A percentile compares a stretch with the other conserved stretches of the same genome.
Conservation (phyloP, 2,113 vertebrate genomes). For the Salminus brasiliensis region DNA sequence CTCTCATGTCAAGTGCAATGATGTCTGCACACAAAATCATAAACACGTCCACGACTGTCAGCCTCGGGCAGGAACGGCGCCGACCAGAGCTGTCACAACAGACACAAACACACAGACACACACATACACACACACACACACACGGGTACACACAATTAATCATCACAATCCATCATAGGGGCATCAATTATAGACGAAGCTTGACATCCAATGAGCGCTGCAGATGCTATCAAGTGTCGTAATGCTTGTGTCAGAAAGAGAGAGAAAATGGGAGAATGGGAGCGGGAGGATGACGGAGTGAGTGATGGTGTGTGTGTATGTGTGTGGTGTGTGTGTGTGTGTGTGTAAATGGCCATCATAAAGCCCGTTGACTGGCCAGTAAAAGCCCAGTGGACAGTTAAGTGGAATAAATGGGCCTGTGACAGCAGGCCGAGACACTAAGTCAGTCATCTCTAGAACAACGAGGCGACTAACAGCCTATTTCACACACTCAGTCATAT, state of each 20-base stretch:
- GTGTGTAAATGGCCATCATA: conserved; percentile 66
- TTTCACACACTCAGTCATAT: not conserved
- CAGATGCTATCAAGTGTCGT: conserved; percentile 2
- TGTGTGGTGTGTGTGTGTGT: conserved; percentile 51
- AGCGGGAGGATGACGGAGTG: conserved; percentile 14
- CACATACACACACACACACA: not conserved
- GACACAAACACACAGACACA: conserved; percentile 2
- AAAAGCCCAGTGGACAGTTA: conserved; percentile 60
- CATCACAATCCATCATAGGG: not conserved
- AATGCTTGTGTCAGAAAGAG: conserved; percentile 12
- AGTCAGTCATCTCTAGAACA: conserved; percentile 22
- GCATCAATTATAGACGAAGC: conserved; percentile 17
- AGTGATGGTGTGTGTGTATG: conserved; percentile 2
- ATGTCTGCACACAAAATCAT: conserved; percentile 5
- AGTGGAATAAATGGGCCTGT: conserved; percentile 70
- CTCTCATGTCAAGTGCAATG: conserved; percentile 21
- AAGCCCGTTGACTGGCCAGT: conserved; percentile 63
- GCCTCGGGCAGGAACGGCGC: not conserved
- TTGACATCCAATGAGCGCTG: conserved; percentile 47
- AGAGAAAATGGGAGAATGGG: not conserved
- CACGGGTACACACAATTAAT: conserved; percentile 7
- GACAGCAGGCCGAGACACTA: conserved; percentile 60
- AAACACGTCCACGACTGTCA: conserved; percentile 13
- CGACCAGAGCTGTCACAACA: not conserved
- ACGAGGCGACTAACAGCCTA: not conserved